phyloP scores from a whole-genome alignment of 2,797 vertebrate genomes.

The Micrastur ruficollis region DNA sequence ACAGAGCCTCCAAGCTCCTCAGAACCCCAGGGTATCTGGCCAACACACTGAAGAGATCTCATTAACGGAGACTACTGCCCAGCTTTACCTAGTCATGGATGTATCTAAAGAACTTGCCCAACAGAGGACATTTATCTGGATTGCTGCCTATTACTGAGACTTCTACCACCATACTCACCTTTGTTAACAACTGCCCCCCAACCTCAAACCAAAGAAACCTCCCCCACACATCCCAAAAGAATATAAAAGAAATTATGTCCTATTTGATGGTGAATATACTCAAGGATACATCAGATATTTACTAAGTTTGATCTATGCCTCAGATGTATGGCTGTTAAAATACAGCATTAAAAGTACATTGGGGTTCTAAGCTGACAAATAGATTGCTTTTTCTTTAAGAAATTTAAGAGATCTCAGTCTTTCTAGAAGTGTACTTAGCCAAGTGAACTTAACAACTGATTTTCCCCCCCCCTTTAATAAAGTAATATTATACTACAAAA shows the following conservation, averaged over 20 bases:
- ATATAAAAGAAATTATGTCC: not conserved
- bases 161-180: not conserved
- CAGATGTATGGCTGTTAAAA: not conserved
- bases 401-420: not conserved
- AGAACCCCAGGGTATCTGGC: not conserved
- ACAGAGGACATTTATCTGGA: not conserved
- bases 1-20: not conserved
- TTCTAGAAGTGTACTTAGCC: not conserved
- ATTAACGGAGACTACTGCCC: not conserved
- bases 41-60: not conserved
- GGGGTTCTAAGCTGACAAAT: not conserved
- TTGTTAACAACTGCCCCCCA: not conserved
- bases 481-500: not conserved
- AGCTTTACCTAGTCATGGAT: not conserved
- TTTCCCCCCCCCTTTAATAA: not conserved
- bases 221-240: not conserved
- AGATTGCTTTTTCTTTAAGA: not conserved
- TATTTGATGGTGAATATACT: not conserved
- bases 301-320: not conserved
- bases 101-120: not conserved
- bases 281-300: not conserved
- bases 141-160: not conserved
- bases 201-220: not conserved
- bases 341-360: not conserved
- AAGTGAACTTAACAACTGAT: not conserved